Evolutionary conservation across 2,113 vertebrate genomes (phyloP).

Genomic region (Telmatochromis brichardi): DNA sequence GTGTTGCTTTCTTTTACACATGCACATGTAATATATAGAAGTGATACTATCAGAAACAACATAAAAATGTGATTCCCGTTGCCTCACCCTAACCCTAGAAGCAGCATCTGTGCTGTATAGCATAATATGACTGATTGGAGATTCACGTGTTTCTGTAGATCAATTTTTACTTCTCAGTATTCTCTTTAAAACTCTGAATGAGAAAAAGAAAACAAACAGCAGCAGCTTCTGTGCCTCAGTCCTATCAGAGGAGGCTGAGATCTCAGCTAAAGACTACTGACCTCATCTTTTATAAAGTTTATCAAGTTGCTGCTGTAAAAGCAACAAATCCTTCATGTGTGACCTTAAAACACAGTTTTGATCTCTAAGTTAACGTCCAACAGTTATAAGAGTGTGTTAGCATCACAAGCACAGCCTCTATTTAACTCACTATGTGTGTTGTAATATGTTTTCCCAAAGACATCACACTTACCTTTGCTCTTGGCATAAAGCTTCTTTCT

Average conservation of each 20-base stretch:
- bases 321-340: background rate
- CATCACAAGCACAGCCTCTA: background rate
- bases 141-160: background rate
- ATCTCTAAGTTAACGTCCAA: background rate
- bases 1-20: background rate
- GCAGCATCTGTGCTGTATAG: fast-evolving
- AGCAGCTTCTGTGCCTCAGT: background rate
- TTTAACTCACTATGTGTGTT: background rate
- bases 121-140: background rate
- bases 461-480: fast-evolving
- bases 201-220: background rate
- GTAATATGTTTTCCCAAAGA: background rate
- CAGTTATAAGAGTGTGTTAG: background rate
- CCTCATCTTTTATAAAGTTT: background rate
- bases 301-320: background rate
- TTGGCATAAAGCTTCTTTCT: background rate
- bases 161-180: background rate
- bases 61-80: background rate
- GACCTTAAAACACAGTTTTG: background rate
- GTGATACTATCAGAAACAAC: background rate
- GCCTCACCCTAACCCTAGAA: background rate
- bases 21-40: background rate
- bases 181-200: background rate
- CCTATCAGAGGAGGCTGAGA: background rate
- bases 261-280: background rate